Base-by-base conservation (phyloP, 53 echinoderm and acorn worm species). In the Zoroaster sp. region DNA sequence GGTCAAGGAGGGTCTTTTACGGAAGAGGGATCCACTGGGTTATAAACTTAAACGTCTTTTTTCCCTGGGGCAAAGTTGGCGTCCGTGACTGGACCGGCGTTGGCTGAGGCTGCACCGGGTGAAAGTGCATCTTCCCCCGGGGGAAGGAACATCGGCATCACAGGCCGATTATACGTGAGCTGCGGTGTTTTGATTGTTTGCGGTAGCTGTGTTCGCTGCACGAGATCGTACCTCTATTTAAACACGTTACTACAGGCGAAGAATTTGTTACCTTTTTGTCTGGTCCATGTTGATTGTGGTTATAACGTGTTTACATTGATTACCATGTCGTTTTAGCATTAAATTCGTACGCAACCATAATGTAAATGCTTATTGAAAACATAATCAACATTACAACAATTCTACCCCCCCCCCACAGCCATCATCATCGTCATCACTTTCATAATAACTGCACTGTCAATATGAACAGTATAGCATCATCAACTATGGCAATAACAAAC, bases 221-320 rank as follows among this genome's bases (percentile, higher is more conserved):
- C 71, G 71, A 70, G 47, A 85, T 34, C 70, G 49, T 28, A 34
- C 20, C 35, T 49, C 41, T 40, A 66, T 31, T 32, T 30, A 15
- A 13, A 43, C 20, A 5, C 80, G 20, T 34, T 43, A 37, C 81
- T 35, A 35, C 46, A n/a, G 85, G 43, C 68, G 37, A 66, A 11
- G 25, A 35, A 39, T 30, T 34, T 85, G 85, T 85, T 70, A 71
- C 70, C 46, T 71, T 85, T 36, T 70, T 71, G 85, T 46, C 40
- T 71, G 18, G 85, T 45, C 47, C 45, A 13, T 85, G 43, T 85
- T 69, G 12, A 53, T 70, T 70, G 17, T 4, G 69, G 44, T 21
- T 66, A 83, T 85, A 85, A 85, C 85, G 36, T 85, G 85, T 85
- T 85, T 85, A 85, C 51, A 70, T 45, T 70, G 42, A 69, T 69